These are phyloP conservation scores for Penaeus japonicus DNA, from an alignment of 1,140 invertebrate genomes.

Conservation along the genomic window DNA sequence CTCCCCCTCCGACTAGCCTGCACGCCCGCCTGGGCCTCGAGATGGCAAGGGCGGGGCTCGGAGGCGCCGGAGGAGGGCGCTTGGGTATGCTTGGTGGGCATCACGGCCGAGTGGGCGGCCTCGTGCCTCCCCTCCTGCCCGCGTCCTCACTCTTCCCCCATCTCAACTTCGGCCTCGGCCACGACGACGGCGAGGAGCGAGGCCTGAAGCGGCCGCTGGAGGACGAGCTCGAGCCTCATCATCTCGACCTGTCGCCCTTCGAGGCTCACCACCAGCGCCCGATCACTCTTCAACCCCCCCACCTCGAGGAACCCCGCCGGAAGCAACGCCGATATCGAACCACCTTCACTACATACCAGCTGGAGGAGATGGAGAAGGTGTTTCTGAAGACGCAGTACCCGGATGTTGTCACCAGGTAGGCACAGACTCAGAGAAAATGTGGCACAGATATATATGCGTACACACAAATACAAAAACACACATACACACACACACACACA, in stretches of 20 bases:
- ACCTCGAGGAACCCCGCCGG: conserved; percentile 53
- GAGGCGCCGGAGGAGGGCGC: not conserved
- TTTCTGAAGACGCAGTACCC: conserved; percentile 58
- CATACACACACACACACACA: too few relatives aligned
- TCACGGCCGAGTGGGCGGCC: conserved; percentile 18
- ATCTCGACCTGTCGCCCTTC: conserved; percentile 8
- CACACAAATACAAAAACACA: too few relatives aligned
- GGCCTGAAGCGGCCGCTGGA: conserved; percentile 50
- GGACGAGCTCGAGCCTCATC: conserved; percentile 10
- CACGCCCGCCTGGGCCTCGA: conserved; percentile 43
- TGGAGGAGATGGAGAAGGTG: conserved; percentile 59
- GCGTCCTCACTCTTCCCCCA: conserved; percentile 56
- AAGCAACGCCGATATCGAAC: conserved; percentile 57
- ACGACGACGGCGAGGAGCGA: conserved; percentile 35
- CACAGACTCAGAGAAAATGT: too few relatives aligned
- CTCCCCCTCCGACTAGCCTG: conserved; percentile 1
- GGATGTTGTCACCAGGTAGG: conserved; percentile 57
- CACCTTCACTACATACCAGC: conserved; percentile 58
- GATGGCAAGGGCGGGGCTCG: conserved; percentile 41
- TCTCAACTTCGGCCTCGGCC: conserved; percentile 17
- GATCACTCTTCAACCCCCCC: conserved; percentile 40
- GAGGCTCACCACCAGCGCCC: conserved; percentile 15
- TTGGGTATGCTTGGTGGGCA: not conserved
- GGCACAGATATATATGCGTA: too few relatives aligned
- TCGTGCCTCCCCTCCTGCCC: conserved; percentile 53